These are phyloP conservation scores for Spermophilus dauricus DNA, from an alignment of 2,113 vertebrate genomes.

Conservation along the genomic window DNA sequence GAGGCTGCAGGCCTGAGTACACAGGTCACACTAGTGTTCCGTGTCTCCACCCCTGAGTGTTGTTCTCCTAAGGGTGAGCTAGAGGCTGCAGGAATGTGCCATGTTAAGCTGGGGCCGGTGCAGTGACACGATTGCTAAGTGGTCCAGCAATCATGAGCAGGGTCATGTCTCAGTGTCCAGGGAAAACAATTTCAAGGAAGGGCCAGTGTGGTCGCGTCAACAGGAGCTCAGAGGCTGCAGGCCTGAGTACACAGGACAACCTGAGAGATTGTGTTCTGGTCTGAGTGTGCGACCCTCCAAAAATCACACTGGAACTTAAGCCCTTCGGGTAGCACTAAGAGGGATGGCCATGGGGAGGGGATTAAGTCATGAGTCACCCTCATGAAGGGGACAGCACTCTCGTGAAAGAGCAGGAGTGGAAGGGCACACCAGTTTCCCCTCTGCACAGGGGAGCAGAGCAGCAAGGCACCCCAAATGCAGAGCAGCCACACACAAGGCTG, in stretches of 20 bases:
- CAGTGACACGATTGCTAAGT: background rate
- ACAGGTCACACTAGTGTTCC: background rate
- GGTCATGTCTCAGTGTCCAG: background rate
- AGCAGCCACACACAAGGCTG: background rate
- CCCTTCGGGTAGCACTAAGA: background rate
- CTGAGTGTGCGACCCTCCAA: background rate
- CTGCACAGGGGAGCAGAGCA: background rate
- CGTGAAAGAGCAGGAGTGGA: background rate
- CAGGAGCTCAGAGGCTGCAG: background rate
- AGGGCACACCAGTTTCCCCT: no score
- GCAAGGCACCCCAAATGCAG: background rate
- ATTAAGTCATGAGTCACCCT: background rate
- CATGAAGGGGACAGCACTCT: no score
- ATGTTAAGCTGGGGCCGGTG: background rate
- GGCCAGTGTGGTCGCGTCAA: background rate
- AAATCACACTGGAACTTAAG: background rate
- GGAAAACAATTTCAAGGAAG: background rate
- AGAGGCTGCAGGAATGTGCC: background rate
- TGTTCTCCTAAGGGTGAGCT: conserved; percentile 5
- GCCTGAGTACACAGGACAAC: background rate
- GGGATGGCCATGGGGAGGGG: no score
- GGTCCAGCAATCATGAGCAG: background rate
- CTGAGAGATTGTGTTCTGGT: background rate
- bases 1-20: no score
- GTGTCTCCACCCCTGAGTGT: background rate